Evolutionary conservation across 2,113 vertebrate genomes (phyloP).

Genomic region (Catharus fuscescens): DNA sequence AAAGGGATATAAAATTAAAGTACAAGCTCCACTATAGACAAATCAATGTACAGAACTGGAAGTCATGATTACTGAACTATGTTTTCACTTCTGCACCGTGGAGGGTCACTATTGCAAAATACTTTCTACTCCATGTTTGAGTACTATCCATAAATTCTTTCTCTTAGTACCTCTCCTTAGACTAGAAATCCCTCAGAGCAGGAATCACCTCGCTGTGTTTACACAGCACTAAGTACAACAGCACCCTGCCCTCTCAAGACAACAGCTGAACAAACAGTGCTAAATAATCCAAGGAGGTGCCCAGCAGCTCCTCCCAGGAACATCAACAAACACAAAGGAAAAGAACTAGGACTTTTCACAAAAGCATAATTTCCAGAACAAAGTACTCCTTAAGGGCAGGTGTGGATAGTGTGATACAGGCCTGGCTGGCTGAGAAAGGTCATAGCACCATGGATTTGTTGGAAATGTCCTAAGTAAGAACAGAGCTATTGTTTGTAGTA

Average conservation of each 20-base stretch:
- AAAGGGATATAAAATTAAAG: not conserved
- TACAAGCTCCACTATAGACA: not conserved
- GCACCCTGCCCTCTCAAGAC: not conserved
- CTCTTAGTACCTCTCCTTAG: not conserved
- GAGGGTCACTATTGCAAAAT: not conserved
- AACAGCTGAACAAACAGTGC: fast-evolving
- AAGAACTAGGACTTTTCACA: not conserved
- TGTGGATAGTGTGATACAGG: too few species aligned
- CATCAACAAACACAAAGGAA: not conserved
- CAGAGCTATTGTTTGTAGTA: too few species aligned
- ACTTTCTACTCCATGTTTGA: not conserved
- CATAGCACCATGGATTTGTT: too few species aligned
- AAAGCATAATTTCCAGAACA: not conserved
- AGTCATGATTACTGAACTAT: not conserved
- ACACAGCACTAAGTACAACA: fast-evolving
- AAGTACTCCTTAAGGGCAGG: not conserved
- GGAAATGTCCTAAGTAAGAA: too few species aligned
- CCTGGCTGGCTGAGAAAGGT: too few species aligned
- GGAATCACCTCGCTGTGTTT: not conserved
- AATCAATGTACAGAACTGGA: not conserved
- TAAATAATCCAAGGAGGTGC: fast-evolving
- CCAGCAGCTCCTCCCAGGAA: not conserved
- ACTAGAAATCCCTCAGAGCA: not conserved
- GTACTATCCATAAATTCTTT: not conserved
- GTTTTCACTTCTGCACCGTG: not conserved